These are phyloP conservation scores for Brachionus manjavacas DNA, from an alignment of 1,140 invertebrate genomes.

Conservation along the genomic window DNA sequence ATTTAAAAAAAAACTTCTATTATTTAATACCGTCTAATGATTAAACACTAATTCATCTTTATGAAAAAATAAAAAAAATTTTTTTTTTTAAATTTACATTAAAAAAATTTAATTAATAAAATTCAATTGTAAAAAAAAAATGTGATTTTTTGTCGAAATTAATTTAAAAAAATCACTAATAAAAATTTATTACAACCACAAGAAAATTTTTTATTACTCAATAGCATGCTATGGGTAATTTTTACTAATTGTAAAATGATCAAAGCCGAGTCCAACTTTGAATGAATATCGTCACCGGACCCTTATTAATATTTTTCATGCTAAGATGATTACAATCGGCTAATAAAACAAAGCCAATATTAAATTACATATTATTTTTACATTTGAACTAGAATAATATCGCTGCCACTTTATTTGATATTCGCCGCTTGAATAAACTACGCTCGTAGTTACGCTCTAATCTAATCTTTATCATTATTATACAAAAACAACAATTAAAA, in stretches of 20 bases:
- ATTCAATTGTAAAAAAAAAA: too few relatives aligned
- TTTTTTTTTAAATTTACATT: too few relatives aligned
- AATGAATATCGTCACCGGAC: background rate
- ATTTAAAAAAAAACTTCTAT: too few relatives aligned
- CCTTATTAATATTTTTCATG: slow-evolving; percentile 23
- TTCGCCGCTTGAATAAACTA: background rate
- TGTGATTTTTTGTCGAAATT: too few relatives aligned
- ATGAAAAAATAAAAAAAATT: too few relatives aligned
- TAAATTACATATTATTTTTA: slow-evolving; percentile 36
- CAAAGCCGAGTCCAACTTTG: background rate
- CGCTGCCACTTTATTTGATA: background rate
- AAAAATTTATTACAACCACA: background rate
- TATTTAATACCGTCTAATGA: too few relatives aligned
- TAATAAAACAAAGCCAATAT: slow-evolving; percentile 6
- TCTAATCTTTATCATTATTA: background rate
- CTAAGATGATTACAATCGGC: background rate
- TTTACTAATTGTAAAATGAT: background rate
- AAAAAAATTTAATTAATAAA: too few relatives aligned
- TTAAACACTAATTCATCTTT: too few relatives aligned
- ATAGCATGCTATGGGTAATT: background rate
- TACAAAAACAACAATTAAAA: background rate
- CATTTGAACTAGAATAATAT: background rate
- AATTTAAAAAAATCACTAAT: too few relatives aligned
- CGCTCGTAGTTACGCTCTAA: background rate
- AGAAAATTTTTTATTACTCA: background rate